These are phyloP conservation scores for Streblospio benedicti DNA, from an alignment of 1,140 invertebrate genomes.

Conservation along the genomic window DNA sequence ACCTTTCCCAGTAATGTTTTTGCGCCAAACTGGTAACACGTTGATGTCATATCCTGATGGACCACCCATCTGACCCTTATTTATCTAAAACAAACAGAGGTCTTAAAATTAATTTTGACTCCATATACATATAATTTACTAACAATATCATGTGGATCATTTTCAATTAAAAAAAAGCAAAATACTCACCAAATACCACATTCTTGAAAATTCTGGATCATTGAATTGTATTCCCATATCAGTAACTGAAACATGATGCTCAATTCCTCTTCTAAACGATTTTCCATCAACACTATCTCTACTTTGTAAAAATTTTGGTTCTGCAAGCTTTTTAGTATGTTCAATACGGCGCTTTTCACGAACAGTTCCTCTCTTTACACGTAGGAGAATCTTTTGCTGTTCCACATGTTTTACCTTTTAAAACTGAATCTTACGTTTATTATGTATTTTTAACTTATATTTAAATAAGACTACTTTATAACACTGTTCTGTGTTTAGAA, in stretches of 20 bases:
- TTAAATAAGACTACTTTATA: no score
- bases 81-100: conserved; percentile 33
- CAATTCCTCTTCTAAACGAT: no score
- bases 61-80: conserved; percentile 39
- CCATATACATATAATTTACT: not conserved
- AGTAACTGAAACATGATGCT: no score
- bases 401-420: conserved; percentile 32
- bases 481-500: no score
- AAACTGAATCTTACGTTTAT: no score
- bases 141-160: not conserved
- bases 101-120: no score
- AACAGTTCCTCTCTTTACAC: conserved; percentile 32
- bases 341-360: conserved; percentile 41
- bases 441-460: no score
- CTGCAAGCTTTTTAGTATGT: no score
- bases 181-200: conserved; percentile 48
- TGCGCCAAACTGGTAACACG: conserved; percentile 43
- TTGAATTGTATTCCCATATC: conserved; percentile 34
- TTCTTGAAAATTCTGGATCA: conserved; percentile 42
- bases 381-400: conserved; percentile 28
- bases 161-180: not conserved
- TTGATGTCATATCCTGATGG: conserved; percentile 44
- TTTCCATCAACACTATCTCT: no score
- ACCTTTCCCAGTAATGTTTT: conserved; percentile 43
- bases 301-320: no score